These are phyloP conservation scores for Muraenolepis orangiensis DNA, from an alignment of 2,797 vertebrate species.

Conservation along the genomic window DNA sequence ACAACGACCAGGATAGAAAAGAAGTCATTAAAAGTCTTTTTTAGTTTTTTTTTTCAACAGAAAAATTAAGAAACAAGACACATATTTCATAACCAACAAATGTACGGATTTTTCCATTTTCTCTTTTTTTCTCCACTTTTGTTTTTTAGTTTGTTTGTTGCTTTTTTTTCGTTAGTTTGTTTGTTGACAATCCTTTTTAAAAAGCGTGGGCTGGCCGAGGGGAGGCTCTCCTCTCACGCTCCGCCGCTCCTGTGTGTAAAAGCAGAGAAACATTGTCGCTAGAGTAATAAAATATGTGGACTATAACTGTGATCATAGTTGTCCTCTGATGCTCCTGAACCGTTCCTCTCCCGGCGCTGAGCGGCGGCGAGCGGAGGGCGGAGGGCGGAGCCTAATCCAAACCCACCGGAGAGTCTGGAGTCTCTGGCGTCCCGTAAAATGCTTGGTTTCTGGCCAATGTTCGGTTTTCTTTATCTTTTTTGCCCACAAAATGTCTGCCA, in stretches of 20 bases:
- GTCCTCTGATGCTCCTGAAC: slow-evolving; percentile 70
- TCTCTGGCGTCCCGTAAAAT: slow-evolving; percentile 62
- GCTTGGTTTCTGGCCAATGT: slow-evolving; percentile 53
- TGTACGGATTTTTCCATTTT: slow-evolving; percentile 78
- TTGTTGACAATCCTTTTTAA: slow-evolving; percentile 78
- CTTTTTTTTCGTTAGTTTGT: slow-evolving; percentile 56
- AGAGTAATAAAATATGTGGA: slow-evolving; percentile 97
- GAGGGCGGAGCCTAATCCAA: slow-evolving; percentile 17
- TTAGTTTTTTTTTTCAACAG: slow-evolving; percentile 44
- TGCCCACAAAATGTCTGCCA: slow-evolving; percentile 24
- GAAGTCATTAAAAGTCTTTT: slow-evolving; percentile 87
- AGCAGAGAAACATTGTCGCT: slow-evolving; percentile 86
- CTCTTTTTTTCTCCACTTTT: slow-evolving; percentile 64
- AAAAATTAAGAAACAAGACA: slow-evolving; percentile 73
- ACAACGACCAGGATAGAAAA: slow-evolving; percentile 75
- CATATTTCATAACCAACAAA: slow-evolving; percentile 86
- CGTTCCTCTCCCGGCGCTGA: slow-evolving; percentile 79
- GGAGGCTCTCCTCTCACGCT: slow-evolving; percentile 84
- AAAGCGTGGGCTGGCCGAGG: slow-evolving; percentile 85
- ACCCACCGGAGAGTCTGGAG: background rate
- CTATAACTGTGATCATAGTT: slow-evolving; percentile 76
- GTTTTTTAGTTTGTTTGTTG: slow-evolving; percentile 60
- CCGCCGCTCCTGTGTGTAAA: slow-evolving; percentile 96
- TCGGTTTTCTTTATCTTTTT: slow-evolving; percentile 24
- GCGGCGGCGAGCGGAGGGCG: slow-evolving; percentile 72